These are phyloP conservation scores for Contarinia nasturtii DNA, from an alignment of 1,140 invertebrate genomes.

Conservation along the genomic window DNA sequence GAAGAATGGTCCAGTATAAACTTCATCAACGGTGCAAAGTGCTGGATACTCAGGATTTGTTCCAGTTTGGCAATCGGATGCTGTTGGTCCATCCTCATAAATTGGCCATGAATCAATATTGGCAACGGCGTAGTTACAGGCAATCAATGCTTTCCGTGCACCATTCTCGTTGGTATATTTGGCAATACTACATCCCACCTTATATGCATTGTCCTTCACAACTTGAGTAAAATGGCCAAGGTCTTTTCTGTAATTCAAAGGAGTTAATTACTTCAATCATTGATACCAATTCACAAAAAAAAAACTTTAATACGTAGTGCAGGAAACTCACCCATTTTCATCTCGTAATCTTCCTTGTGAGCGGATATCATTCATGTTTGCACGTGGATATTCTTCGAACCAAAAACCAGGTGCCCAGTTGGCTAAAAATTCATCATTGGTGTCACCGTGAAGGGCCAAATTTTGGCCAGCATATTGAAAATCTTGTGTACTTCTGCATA, in stretches of 20 bases:
- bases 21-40: background rate
- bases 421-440: too few species aligned
- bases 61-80: background rate
- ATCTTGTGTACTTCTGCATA: background rate
- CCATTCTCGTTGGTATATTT: background rate
- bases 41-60: slow-evolving; percentile 2
- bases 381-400: too few species aligned
- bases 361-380: too few species aligned
- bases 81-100: background rate
- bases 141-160: background rate
- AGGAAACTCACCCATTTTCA: too few species aligned
- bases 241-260: too few species aligned
- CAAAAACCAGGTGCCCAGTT: too few species aligned
- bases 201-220: background rate
- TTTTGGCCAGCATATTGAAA: background rate
- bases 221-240: slow-evolving; percentile 1
- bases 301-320: too few species aligned
- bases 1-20: background rate
- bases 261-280: too few species aligned
- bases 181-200: background rate
- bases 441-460: too few species aligned
- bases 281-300: too few species aligned
- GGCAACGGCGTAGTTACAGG: background rate
- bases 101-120: background rate
- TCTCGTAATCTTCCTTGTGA: too few species aligned